These are phyloP conservation scores for Agrotis exclamationis DNA, from an alignment of 2,888 invertebrate species.

Conservation along the genomic window DNA sequence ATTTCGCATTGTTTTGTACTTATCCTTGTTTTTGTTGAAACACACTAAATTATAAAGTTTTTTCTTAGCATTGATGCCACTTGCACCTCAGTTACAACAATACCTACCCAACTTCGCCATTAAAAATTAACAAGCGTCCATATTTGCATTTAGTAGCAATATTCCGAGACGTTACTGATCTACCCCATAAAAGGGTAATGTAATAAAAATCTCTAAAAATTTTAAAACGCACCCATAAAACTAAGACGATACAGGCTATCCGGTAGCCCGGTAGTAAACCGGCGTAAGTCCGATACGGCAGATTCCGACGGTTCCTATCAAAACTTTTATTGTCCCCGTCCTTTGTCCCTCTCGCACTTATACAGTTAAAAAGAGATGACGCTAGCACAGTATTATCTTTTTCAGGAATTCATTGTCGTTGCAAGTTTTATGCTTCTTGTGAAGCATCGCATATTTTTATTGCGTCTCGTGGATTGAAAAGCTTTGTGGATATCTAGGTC, in stretches of 20 bases:
- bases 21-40: background rate
- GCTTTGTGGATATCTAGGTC: constrained; percentile 73
- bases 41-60: background rate
- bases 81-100: background rate
- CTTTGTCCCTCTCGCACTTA: constrained; percentile 84
- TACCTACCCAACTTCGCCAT: constrained; percentile 37
- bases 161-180: constrained; percentile 65
- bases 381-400: constrained; percentile 85
- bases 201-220: constrained; percentile 82
- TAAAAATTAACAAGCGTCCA: constrained; percentile 58
- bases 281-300: constrained; percentile 86
- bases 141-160: constrained; percentile 69
- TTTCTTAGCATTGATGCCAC: no score
- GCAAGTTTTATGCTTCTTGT: constrained; percentile 86
- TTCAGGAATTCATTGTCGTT: constrained; percentile 90
- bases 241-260: constrained; percentile 81
- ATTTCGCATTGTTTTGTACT: background rate
- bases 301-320: constrained; percentile 88
- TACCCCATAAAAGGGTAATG: constrained; percentile 72
- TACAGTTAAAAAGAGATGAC: constrained; percentile 84
- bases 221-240: constrained; percentile 84
- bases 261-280: constrained; percentile 81
- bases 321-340: constrained; percentile 87
- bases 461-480: constrained; percentile 87
- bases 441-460: constrained; percentile 89